These are phyloP conservation scores for Automeris io DNA, from an alignment of 2,888 invertebrate genomes.

Conservation along the genomic window DNA sequence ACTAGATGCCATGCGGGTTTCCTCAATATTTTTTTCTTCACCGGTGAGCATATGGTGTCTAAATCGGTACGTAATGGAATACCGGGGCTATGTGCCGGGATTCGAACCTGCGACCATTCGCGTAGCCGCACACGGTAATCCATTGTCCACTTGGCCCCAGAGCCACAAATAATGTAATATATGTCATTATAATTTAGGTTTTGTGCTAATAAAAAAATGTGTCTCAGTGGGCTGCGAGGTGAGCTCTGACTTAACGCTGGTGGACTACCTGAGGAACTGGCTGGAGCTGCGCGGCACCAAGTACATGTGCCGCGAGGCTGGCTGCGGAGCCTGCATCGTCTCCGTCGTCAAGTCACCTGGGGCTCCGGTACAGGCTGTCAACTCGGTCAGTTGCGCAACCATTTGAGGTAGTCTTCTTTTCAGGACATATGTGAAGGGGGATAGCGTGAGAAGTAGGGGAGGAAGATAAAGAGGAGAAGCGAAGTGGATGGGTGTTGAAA, in stretches of 20 bases:
- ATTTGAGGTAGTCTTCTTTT: neutral
- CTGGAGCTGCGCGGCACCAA: conserved; percentile 80
- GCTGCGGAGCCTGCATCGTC: conserved; percentile 81
- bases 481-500: neutral
- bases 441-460: too few species aligned
- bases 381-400: conserved; percentile 71
- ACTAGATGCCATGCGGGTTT: too few species aligned
- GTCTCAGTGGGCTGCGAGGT: conserved; percentile 23
- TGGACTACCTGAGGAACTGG: conserved; percentile 74
- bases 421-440: too few species aligned
- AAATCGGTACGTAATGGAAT: neutral
- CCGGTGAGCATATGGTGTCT: neutral
- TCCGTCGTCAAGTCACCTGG: conserved; percentile 40
- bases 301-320: conserved; percentile 82
- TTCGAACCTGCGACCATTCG: too few species aligned
- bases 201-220: neutral
- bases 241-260: conserved; percentile 44
- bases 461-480: neutral
- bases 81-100: too few species aligned
- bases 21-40: too few species aligned
- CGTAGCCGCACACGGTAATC: too few species aligned
- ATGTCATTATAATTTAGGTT: neutral
- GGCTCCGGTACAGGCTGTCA: conserved; percentile 66
- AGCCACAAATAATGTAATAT: neutral
- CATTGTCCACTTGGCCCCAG: neutral